A percentile compares a stretch with the other conserved stretches of the same genome.
These are phyloP conservation scores for Hydriomena furcata DNA, from an alignment of 2,888 invertebrate genomes.

Conservation along the genomic window DNA sequence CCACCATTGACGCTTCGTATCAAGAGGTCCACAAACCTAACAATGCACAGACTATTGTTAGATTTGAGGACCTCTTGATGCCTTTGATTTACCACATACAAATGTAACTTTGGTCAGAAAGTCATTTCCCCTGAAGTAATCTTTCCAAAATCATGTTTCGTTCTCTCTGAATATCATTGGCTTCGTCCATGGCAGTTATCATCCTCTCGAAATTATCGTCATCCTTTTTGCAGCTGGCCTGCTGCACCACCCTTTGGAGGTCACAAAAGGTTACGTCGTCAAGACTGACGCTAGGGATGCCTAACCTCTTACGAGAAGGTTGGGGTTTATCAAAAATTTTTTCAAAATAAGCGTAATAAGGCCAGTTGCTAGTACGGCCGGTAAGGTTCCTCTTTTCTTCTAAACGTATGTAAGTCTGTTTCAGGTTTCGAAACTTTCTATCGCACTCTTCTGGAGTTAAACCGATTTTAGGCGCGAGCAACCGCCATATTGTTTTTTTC, in stretches of 20 bases:
- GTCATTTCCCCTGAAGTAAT: conserved; percentile 52
- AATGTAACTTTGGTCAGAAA: no score
- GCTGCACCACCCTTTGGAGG: conserved; percentile 53
- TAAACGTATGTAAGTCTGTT: conserved; percentile 70
- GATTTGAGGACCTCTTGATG: no score
- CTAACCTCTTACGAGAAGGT: neutral
- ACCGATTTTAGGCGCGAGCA: conserved; percentile 57
- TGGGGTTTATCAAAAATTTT: conserved; percentile 58
- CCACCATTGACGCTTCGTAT: no score
- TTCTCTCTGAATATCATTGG: conserved; percentile 69
- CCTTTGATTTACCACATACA: no score
- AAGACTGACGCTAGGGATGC: conserved; percentile 32
- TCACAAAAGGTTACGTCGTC: conserved; percentile 53
- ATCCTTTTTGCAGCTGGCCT: conserved; percentile 49
- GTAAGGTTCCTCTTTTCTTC: conserved; percentile 57
- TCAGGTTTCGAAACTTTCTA: conserved; percentile 71
- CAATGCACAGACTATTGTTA: no score
- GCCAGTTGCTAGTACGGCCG: conserved; percentile 66
- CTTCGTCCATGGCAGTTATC: conserved; percentile 62
- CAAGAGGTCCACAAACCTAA: no score
- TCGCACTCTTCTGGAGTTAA: conserved; percentile 69
- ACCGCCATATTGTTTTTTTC: conserved; percentile 66
- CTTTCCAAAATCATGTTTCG: conserved; percentile 68
- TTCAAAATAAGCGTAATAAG: conserved; percentile 69
- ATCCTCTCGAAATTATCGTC: conserved; percentile 63